These are phyloP conservation scores for Thamnophis sirtalis DNA, from an alignment of 2,113 vertebrate species.

Conservation along the genomic window DNA sequence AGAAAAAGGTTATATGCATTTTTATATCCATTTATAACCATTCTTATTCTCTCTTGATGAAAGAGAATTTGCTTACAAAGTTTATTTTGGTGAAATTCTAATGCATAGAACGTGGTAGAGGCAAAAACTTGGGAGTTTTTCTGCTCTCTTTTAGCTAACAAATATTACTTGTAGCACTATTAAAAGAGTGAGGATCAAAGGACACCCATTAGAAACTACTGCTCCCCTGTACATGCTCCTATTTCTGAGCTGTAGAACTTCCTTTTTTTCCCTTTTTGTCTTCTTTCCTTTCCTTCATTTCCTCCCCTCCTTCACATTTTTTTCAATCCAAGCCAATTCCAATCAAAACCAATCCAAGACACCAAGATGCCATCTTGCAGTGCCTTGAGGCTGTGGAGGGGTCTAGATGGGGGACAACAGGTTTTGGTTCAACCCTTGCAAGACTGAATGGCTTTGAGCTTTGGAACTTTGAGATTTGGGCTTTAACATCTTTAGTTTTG, in stretches of 20 bases:
- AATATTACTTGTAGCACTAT: not conserved
- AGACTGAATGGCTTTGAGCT: not conserved
- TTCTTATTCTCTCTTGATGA: not conserved
- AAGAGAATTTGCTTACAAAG: not conserved
- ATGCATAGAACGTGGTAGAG: not conserved
- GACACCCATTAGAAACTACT: too few species aligned
- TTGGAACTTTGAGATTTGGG: not conserved
- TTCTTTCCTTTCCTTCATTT: not conserved
- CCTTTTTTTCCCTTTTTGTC: not conserved
- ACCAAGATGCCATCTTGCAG: not conserved
- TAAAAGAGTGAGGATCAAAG: not conserved
- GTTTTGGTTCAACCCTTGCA: not conserved
- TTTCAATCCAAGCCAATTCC: not conserved
- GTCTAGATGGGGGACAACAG: not conserved
- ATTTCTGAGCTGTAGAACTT: not conserved
- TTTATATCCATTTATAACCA: not conserved
- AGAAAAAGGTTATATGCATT: not conserved
- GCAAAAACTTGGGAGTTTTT: not conserved
- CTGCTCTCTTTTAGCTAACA: not conserved
- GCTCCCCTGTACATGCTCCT: not conserved
- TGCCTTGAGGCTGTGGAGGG: not conserved
- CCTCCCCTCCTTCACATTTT: not conserved
- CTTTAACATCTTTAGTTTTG: too few species aligned
- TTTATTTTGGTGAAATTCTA: not conserved
- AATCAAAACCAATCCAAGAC: not conserved